A percentile compares a stretch with the other conserved stretches of the same genome.
phyloP scores from a whole-genome alignment of 2,113 vertebrate species.

The Mastomys coucha region DNA sequence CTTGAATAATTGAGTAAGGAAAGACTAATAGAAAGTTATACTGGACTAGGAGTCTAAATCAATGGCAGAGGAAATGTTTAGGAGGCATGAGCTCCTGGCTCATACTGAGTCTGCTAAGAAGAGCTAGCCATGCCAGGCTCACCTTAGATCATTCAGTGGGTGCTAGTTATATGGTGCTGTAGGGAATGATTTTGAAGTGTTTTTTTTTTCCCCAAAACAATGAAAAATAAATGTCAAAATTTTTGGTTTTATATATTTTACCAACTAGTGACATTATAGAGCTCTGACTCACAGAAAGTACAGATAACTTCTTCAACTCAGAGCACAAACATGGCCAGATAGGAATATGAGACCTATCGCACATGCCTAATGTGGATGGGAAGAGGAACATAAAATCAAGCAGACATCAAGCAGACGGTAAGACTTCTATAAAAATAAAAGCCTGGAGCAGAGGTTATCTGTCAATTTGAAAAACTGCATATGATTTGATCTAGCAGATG shows the following conservation, averaged over 20 bases:
- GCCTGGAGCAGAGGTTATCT: conserved; percentile 3
- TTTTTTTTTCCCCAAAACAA: neutral
- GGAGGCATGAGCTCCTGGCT: neutral
- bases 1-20: neutral
- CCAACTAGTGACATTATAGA: neutral
- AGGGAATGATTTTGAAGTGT: neutral
- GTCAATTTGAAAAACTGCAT: neutral
- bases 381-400: neutral
- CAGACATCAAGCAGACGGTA: neutral
- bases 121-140: rapidly evolving
- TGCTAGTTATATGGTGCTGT: neutral
- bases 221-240: neutral
- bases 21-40: conserved; percentile 29
- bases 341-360: neutral
- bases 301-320: neutral
- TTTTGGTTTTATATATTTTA: neutral
- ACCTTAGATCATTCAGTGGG: neutral
- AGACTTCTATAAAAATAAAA: conserved; percentile 40
- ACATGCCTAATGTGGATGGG: neutral
- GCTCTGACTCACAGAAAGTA: neutral
- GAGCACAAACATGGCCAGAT: neutral
- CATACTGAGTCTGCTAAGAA: neutral
- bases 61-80: neutral
- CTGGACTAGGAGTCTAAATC: neutral
- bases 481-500: conserved; percentile 52